phyloP scores from a whole-genome alignment of 2,888 invertebrate species.

The Camponotus fellah region DNA sequence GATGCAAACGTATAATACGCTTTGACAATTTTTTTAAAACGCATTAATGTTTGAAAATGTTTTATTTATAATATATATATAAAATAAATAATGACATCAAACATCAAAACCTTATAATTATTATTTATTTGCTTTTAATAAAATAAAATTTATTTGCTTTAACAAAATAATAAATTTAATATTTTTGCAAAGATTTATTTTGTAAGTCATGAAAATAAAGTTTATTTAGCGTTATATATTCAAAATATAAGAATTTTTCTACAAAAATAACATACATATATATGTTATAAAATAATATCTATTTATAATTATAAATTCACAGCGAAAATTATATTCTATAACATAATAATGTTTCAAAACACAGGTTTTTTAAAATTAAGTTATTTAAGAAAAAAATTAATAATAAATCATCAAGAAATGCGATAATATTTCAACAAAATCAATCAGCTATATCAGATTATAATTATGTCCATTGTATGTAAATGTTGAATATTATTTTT shows the following conservation, averaged over 20 bases:
- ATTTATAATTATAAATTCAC: neutral
- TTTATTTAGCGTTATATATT: neutral
- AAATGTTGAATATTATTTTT: neutral
- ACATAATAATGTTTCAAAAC: neutral
- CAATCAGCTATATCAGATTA: neutral
- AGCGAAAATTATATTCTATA: neutral
- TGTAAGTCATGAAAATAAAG: neutral
- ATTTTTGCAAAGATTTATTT: neutral
- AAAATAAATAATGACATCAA: conserved; percentile 1
- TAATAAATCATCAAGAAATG: conserved; percentile 14
- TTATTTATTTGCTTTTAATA: neutral
- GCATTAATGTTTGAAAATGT: neutral
- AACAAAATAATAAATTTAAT: neutral
- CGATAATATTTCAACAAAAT: neutral
- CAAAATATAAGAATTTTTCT: neutral
- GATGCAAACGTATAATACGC: neutral
- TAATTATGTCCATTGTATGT: neutral
- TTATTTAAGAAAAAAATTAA: neutral
- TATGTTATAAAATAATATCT: neutral
- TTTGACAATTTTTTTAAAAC: neutral
- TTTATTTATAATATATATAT: neutral
- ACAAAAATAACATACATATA: neutral
- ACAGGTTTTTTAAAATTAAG: neutral
- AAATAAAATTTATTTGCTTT: neutral
- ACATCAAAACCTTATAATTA: conserved; percentile 8